Evolutionary conservation across 2,797 vertebrate genomes (phyloP).

Genomic region (Onychomys leucogaster): DNA sequence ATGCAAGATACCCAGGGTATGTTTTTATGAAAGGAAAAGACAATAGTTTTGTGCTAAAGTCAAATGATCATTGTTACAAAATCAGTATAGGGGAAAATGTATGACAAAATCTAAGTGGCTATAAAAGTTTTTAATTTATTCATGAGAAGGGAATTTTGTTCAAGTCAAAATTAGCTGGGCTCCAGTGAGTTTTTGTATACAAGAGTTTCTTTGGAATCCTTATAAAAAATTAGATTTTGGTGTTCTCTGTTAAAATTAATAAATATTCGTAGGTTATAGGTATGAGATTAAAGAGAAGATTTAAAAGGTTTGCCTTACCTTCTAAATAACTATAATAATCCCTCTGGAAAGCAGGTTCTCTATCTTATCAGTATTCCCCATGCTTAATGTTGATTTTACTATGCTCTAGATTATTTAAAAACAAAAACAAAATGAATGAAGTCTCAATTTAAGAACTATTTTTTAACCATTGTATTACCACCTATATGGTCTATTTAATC

Average conservation of each 20-base stretch:
- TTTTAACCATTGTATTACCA: constrained; percentile 16
- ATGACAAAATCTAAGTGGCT: constrained; percentile 22
- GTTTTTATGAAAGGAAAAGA: constrained; percentile 32
- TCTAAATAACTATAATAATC: constrained; percentile 1
- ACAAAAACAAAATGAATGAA: not conserved
- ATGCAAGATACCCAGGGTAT: not conserved
- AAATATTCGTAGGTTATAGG: not conserved
- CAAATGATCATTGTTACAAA: constrained; percentile 36
- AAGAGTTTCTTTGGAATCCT: constrained; percentile 36
- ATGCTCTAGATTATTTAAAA: not conserved
- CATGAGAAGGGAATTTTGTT: constrained; percentile 20
- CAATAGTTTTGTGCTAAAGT: constrained; percentile 19
- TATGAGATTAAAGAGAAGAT: not conserved
- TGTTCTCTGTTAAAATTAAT: constrained; percentile 45
- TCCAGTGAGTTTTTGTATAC: constrained; percentile 25
- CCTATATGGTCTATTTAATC: not conserved
- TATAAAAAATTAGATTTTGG: constrained; percentile 28
- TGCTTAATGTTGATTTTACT: not conserved
- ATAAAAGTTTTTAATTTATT: constrained; percentile 10
- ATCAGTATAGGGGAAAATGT: not conserved
- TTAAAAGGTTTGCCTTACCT: constrained; percentile 15
- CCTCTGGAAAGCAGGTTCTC: not conserved
- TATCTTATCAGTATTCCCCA: not conserved
- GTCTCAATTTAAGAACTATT: constrained; percentile 58
- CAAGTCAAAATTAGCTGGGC: constrained; percentile 2